Base-by-base conservation (phyloP, 2,113 vertebrate species). In the Columba janthina region DNA sequence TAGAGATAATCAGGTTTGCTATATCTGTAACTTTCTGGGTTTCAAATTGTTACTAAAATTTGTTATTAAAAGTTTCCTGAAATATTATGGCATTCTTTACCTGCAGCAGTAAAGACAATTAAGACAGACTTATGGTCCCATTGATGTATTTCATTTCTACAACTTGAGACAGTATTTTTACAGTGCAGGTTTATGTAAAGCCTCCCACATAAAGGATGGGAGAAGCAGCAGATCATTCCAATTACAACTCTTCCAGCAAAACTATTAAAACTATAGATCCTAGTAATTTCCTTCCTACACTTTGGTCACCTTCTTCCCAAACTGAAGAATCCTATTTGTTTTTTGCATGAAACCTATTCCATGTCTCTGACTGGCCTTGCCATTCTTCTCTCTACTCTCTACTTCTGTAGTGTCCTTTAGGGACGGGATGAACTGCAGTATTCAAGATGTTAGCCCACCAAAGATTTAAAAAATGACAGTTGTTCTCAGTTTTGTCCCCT, bases 1-100 rank as follows among this genome's bases (percentile, higher is more conserved):
- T 99, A 20, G 99, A 99, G 95, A 98, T 98, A 44, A 98, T 99
- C 97, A 98, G 99, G 99, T 99, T 95, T 94, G 97, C 78, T 95
- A 13, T 67, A 44, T 51, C n/a, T 69, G 44, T 64, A 77, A 40
- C 14, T 84, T 66, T 60, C 8, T 69, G 16, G 28, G 12, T 72
- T 96, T 90, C 31, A 67, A 3, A 17, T 61, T n/a, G 6, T 72
- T 80, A 20, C 31, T 64, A 22, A 86, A 71, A 51, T 67, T 89
- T 65, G 5, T 72, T 46, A 46, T 46, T 46, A 46, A 46, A 46
- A n/a, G 46, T 83, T 80, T 61, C 51, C 86, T 90, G 86, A 93
- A 83, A 44, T 32, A 26, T 3, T 22, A 54, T 3, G 0, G 29
- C 28, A 29, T 67, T 75, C 38, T 82, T 93, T 66, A 85, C 11